A percentile compares a stretch with the other conserved stretches of the same genome.
Conservation (phyloP, 53 echinoderm and acorn worm genomes). For the Paelopatides confundens region DNA sequence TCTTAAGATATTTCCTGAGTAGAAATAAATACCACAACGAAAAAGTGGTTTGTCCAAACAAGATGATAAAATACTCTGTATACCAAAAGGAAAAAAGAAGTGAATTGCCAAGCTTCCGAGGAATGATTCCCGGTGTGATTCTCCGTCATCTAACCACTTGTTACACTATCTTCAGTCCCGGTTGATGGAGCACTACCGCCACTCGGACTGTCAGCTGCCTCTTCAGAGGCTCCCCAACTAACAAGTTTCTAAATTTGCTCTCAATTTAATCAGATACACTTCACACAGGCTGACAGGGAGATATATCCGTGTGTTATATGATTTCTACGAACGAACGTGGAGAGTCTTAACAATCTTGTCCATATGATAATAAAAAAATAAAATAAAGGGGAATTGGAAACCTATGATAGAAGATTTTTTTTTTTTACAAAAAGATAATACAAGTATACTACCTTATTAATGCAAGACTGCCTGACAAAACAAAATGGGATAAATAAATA, state of each 20-base stretch:
- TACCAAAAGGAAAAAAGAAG: too few relatives aligned
- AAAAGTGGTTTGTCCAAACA: neutral
- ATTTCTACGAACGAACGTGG: too few relatives aligned
- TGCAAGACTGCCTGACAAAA: too few relatives aligned
- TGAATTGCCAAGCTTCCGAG: neutral
- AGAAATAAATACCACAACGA: neutral
- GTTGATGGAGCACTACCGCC: neutral
- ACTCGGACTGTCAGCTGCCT: slow-evolving; percentile 25
- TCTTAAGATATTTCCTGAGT: neutral
- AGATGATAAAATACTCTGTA: neutral
- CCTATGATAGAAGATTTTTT: too few relatives aligned
- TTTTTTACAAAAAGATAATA: too few relatives aligned
- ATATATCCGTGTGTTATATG: too few relatives aligned
- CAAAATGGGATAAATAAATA: neutral
- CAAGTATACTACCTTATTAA: too few relatives aligned
- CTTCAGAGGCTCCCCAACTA: slow-evolving; percentile 20
- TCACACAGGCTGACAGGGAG: neutral
- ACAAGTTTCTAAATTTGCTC: slow-evolving; percentile 20
- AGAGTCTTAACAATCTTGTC: too few relatives aligned
- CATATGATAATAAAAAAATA: too few relatives aligned
- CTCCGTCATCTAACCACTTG: slow-evolving; percentile 2
- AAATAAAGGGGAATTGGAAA: neutral
- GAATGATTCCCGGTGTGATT: neutral
- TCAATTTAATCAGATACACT: slow-evolving; percentile 33
- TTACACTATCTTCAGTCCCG: neutral